Conservation (phyloP, 2,113 vertebrate species). For the Eclectus roratus region DNA sequence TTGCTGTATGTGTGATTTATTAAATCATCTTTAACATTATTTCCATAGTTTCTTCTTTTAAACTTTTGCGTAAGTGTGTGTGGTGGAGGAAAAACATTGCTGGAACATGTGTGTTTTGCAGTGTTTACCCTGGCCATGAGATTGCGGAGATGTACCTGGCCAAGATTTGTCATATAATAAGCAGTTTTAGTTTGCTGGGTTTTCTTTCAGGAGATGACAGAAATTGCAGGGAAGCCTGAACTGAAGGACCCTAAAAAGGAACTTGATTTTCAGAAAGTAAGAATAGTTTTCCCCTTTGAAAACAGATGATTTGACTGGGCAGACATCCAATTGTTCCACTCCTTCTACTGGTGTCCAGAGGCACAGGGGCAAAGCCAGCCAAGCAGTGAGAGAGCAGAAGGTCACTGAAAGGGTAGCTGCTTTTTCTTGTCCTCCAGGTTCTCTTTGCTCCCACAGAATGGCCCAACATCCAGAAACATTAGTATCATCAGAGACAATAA, state of each 20-base stretch:
- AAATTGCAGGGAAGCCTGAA: background rate
- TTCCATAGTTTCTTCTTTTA: background rate
- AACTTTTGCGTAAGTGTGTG: rapidly evolving
- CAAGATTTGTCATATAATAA: background rate
- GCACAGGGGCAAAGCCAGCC: background rate
- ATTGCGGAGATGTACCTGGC: background rate
- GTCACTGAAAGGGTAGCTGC: background rate
- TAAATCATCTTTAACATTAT: background rate
- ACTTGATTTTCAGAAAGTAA: background rate
- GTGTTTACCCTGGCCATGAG: background rate
- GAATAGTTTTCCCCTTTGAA: background rate
- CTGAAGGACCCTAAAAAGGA: background rate
- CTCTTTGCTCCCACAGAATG: background rate
- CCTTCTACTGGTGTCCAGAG: background rate
- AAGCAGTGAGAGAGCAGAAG: background rate
- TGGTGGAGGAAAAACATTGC: background rate
- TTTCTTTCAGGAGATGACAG: background rate
- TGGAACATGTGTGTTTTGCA: background rate
- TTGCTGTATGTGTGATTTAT: background rate
- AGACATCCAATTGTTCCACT: background rate
- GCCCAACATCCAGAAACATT: background rate
- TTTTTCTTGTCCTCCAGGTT: background rate
- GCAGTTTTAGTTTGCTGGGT: background rate
- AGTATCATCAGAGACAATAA: background rate
- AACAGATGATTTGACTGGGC: background rate